These are phyloP conservation scores for Nomada hirtipes DNA, from an alignment of 2,888 invertebrate species.

Conservation along the genomic window DNA sequence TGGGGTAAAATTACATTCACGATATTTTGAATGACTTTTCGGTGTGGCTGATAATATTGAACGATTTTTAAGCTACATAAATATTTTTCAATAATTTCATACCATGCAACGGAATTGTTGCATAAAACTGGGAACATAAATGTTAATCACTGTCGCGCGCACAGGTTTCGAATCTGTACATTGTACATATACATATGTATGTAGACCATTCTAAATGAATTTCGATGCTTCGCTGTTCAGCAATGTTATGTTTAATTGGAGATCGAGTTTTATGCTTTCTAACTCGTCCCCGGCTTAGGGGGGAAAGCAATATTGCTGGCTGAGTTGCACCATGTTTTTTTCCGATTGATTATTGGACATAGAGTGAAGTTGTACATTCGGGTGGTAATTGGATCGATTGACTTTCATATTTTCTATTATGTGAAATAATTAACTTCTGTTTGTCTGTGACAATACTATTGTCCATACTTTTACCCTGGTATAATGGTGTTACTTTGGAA, in stretches of 20 bases:
- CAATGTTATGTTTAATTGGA: background rate
- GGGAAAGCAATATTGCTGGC: background rate
- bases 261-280: background rate
- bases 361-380: background rate
- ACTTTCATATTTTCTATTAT: background rate
- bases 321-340: background rate
- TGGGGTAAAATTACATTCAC: too few relatives aligned
- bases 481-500: too few relatives aligned
- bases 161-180: too few relatives aligned
- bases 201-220: too few relatives aligned
- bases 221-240: background rate
- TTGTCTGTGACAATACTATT: background rate
- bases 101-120: background rate
- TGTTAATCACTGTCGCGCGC: too few relatives aligned
- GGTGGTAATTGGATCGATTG: conserved; percentile 11
- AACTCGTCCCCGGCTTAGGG: background rate
- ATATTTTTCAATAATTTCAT: background rate
- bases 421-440: background rate
- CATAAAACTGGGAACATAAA: background rate
- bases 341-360: conserved; percentile 32
- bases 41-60: background rate
- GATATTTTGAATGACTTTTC: too few relatives aligned
- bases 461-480: too few relatives aligned
- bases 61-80: background rate
- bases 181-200: too few relatives aligned